Base-by-base conservation (phyloP, 2,888 invertebrate genomes). In the Eristalinus sepulchralis region DNA sequence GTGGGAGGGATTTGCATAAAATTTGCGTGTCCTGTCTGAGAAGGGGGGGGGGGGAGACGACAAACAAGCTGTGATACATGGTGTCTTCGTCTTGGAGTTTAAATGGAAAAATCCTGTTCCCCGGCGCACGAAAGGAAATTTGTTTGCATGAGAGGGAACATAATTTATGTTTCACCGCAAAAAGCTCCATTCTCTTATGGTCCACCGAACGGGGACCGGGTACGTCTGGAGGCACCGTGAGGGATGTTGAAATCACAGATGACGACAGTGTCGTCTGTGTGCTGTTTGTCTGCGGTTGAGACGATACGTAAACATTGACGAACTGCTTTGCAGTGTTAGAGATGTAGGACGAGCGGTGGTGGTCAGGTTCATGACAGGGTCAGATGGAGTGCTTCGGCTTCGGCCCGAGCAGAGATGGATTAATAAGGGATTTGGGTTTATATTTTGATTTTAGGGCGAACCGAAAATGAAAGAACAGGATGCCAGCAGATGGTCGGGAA, bases 151-250 rank as follows among this genome's bases (percentile, higher is more conserved):
- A 17, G 17, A 47, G 8, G 47, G 17, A 47, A 47, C 62, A 62
- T 62, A 62, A 62, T 62, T 62, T 62, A 62, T 62, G 62, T 62
- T 62, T 17, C 24, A 62, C 47, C 47, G 47, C 47, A 47, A 17
- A 47, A 47, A 17, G 8, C 17, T 47, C 17, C 17, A 17, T 47
- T 47, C 17, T 47, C 17, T 47, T 17, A 47, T 47, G 47, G 47
- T 47, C 47, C 47, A 47, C 47, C 17, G 17, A 47, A 6, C 47
- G 1, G 47, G 6, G 47, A 47, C 47, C 47, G 47, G 17, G 17
- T 17, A 17, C 17, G 47, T 47, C 47, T 17, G 17, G 47, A 47
- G 47, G 17, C 47, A 17, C 17, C 6, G 8, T 47, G 47, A 47
- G 17, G 47, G 47, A 47, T 47, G 47, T 47, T 47, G 47, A 47